These are phyloP conservation scores for Acropora tenuis DNA, from an alignment of 64 coral and sea anemone species.

Conservation along the genomic window DNA sequence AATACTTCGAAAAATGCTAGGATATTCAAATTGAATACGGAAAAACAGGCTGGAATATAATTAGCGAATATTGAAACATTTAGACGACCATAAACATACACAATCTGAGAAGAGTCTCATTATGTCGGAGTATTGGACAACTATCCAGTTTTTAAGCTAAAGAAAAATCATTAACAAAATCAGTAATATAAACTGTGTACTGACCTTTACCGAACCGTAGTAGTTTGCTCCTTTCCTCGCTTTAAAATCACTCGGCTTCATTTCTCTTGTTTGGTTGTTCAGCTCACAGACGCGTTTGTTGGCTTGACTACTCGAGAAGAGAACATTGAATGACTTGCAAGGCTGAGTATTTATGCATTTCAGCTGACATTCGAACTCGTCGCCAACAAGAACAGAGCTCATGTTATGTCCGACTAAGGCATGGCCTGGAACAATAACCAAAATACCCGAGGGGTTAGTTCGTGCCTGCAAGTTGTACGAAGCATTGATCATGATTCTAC, in stretches of 20 bases:
- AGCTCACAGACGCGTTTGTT: not conserved
- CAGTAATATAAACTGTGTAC: not conserved
- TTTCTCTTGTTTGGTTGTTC: not conserved
- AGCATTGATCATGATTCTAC: too few relatives aligned
- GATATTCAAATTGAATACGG: too few relatives aligned
- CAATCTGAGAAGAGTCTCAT: too few relatives aligned
- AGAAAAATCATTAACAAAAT: not conserved
- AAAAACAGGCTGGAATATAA: too few relatives aligned
- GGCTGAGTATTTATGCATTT: not conserved
- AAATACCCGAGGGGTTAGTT: too few relatives aligned
- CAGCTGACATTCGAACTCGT: not conserved
- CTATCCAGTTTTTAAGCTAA: too few relatives aligned
- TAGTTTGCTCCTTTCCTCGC: not conserved
- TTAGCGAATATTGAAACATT: too few relatives aligned
- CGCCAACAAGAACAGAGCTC: not conserved
- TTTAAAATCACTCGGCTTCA: not conserved
- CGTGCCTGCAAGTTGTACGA: too few relatives aligned
- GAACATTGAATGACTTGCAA: slow-evolving; percentile 12
- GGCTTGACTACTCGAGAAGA: too few relatives aligned
- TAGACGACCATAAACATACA: too few relatives aligned
- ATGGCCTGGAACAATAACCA: not conserved
- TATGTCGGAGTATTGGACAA: too few relatives aligned
- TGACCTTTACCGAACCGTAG: not conserved
- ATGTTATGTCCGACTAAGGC: not conserved
- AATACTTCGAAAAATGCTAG: too few relatives aligned